Evolutionary conservation across 2,888 invertebrate species (phyloP).

Genomic region (Nebria brevicollis): DNA sequence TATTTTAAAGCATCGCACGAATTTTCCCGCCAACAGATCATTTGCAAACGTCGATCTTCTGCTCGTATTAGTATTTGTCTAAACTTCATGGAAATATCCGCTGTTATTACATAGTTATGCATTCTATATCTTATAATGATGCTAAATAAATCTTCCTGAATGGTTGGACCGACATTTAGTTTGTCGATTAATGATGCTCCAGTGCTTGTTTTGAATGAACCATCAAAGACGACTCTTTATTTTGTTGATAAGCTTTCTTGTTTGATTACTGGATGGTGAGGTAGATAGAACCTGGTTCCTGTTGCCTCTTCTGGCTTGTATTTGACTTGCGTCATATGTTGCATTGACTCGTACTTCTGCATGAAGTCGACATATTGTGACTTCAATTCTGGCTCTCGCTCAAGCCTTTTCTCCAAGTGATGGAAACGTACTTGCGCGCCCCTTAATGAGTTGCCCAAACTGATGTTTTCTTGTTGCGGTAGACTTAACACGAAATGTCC

Average conservation of each 20-base stretch:
- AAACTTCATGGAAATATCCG: no score
- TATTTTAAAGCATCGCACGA: no score
- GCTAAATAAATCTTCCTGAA: no score
- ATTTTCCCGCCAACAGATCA: no score
- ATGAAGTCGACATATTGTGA: not conserved
- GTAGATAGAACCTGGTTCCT: conserved; percentile 54
- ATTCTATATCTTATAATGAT: no score
- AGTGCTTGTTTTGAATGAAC: conserved; percentile 51
- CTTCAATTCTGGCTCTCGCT: not conserved
- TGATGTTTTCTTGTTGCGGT: not conserved
- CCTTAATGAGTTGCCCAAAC: not conserved
- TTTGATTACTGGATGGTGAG: conserved; percentile 57
- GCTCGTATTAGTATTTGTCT: no score
- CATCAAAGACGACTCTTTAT: conserved; percentile 55
- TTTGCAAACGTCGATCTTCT: no score
- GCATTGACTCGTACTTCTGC: not conserved
- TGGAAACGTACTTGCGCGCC: not conserved
- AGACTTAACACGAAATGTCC: not conserved
- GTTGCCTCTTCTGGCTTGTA: not conserved
- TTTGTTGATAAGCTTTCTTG: conserved; percentile 54
- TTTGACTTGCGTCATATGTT: not conserved
- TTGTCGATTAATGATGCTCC: no score
- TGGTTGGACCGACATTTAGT: no score
- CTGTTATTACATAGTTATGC: no score
- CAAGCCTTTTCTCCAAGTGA: not conserved